Conservation (phyloP, 2,888 invertebrate genomes). For the Dolomedes plantarius region DNA sequence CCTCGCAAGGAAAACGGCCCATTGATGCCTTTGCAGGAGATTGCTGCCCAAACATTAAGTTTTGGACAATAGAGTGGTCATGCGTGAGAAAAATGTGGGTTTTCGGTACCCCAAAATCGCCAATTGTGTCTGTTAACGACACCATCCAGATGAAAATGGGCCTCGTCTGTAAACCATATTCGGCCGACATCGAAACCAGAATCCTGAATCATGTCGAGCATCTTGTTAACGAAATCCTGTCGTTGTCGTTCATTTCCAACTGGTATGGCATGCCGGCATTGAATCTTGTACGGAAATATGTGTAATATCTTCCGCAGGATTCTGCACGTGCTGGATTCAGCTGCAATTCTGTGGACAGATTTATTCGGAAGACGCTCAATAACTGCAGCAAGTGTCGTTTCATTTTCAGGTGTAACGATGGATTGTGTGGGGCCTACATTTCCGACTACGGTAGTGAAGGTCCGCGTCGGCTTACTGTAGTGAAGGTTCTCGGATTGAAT, state of each 20-base stretch:
- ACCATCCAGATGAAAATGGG: background rate
- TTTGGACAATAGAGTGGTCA: background rate
- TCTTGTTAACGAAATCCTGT: background rate
- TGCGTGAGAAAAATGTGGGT: background rate
- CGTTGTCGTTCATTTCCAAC: background rate
- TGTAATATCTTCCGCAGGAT: background rate
- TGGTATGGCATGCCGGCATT: background rate
- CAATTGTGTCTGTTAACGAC: background rate
- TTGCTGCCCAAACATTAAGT: conserved; percentile 11
- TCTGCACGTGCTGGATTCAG: background rate
- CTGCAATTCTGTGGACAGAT: background rate
- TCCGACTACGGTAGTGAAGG: no score
- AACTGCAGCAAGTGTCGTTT: no score
- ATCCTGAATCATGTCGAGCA: background rate
- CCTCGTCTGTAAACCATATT: background rate
- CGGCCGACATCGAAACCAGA: background rate
- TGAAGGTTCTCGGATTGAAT: no score
- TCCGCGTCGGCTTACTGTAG: no score
- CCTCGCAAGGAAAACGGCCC: conserved; percentile 10
- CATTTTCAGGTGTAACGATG: background rate
- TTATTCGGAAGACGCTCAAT: background rate
- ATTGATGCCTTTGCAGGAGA: conserved; percentile 25
- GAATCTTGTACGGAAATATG: background rate
- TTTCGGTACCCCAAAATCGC: background rate
- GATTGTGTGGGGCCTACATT: background rate